These are phyloP conservation scores for Adelosebastes latens DNA, from an alignment of 2,797 vertebrate species.

Conservation along the genomic window DNA sequence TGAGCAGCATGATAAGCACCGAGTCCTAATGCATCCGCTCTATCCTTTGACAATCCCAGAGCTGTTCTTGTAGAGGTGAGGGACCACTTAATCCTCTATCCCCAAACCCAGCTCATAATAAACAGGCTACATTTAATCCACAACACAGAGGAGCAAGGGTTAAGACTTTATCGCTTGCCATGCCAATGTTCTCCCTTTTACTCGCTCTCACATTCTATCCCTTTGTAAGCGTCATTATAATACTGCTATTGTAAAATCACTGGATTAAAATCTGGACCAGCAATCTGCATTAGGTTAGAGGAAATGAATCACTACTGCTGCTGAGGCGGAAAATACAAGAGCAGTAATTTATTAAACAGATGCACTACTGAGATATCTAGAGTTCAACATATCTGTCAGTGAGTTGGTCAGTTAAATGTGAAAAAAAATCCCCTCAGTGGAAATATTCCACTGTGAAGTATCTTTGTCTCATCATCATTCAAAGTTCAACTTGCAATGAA, in stretches of 20 bases:
- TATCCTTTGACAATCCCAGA: conserved; percentile 50
- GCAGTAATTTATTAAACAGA: conserved; percentile 49
- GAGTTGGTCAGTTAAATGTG: conserved; percentile 14
- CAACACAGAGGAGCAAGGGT: conserved; percentile 54
- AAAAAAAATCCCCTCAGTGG: conserved; percentile 6
- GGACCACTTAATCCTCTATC: conserved; percentile 58
- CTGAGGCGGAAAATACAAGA: conserved; percentile 12
- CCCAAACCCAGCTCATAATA: conserved; percentile 53
- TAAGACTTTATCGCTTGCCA: conserved; percentile 55
- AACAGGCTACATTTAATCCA: conserved; percentile 68
- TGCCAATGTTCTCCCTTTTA: conserved; percentile 42
- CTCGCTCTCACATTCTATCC: conserved; percentile 28
- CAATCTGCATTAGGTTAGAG: conserved; percentile 41
- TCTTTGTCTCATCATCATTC: neutral
- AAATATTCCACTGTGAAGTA: conserved; percentile 3
- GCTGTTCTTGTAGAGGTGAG: conserved; percentile 54
- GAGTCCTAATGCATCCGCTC: conserved; percentile 33
- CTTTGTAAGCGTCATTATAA: conserved; percentile 43
- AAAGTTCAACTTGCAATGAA: neutral
- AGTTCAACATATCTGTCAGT: neutral
- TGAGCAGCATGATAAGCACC: conserved; percentile 35
- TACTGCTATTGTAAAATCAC: conserved; percentile 50
- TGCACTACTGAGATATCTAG: neutral
- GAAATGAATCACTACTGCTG: conserved; percentile 26
- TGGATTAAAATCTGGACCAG: conserved; percentile 46